Percentiles rank a stretch among this genome's conserved stretches.
Conservation (phyloP, 2,113 vertebrate genomes). For the Odocoileus hemionus region DNA sequence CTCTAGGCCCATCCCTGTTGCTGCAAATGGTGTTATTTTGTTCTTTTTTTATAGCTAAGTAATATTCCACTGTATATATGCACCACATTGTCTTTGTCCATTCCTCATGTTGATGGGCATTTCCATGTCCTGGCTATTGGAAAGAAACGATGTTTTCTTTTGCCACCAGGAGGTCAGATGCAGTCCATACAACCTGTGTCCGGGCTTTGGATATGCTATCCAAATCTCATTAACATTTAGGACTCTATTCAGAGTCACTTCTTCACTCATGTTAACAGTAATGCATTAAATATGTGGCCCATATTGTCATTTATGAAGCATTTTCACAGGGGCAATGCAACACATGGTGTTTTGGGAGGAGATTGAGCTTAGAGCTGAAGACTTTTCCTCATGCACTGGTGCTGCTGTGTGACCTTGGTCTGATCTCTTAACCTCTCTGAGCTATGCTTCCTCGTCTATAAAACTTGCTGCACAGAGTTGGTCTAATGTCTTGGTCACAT, state of each 20-base stretch:
- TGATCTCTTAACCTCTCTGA: neutral
- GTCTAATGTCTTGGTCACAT: neutral
- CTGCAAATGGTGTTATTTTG: neutral
- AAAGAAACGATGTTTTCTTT: neutral
- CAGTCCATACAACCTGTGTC: neutral
- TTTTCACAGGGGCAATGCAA: neutral
- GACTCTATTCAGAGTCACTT: neutral
- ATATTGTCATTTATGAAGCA: neutral
- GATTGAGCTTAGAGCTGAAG: neutral
- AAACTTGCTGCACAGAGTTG: neutral
- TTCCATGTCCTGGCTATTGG: neutral
- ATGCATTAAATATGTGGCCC: neutral
- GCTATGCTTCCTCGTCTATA: neutral
- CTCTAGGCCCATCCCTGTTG: neutral
- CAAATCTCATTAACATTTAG: neutral
- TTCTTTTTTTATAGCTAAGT: neutral
- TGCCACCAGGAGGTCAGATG: neutral
- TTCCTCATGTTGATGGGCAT: neutral
- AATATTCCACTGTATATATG: neutral
- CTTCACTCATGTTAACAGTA: neutral
- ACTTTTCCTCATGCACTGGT: neutral
- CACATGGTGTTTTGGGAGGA: neutral
- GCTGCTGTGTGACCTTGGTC: neutral
- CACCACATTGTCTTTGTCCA: neutral
- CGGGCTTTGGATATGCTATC: neutral